Conservation (phyloP, 2,888 invertebrate species). For the Volucella zonaria region DNA sequence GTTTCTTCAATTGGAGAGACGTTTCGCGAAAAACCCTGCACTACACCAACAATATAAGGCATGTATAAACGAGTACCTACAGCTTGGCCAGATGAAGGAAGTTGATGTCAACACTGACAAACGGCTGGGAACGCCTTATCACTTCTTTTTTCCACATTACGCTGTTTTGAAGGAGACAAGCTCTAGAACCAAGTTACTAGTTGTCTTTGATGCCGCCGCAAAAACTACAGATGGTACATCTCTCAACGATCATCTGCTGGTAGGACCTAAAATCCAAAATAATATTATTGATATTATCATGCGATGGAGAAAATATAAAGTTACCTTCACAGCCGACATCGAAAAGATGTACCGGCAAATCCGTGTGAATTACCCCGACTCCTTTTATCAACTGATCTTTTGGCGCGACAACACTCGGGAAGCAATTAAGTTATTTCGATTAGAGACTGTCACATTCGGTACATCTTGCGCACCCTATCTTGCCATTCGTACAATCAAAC, state of each 20-base stretch:
- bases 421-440: too few species aligned
- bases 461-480: too few species aligned
- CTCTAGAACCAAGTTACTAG: constrained; percentile 9
- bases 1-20: too few species aligned
- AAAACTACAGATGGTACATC: constrained; percentile 15
- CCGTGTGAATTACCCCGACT: not conserved
- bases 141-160: constrained; percentile 3
- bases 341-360: constrained; percentile 24
- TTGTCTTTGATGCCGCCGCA: constrained; percentile 1
- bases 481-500: too few species aligned
- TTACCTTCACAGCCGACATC: constrained; percentile 16
- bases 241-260: constrained; percentile 14
- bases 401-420: too few species aligned
- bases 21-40: too few species aligned
- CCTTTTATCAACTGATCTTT: too few species aligned
- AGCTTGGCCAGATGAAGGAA: too few species aligned
- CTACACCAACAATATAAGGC: too few species aligned
- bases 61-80: too few species aligned
- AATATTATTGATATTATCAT: constrained; percentile 14
- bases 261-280: constrained; percentile 11
- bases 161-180: constrained; percentile 21
- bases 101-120: too few species aligned
- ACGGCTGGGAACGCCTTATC: not conserved
- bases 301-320: constrained; percentile 5
- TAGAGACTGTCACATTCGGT: too few species aligned